A percentile compares a stretch with the other conserved stretches of the same genome.
These are phyloP conservation scores for Oryzias curvinotus DNA, from an alignment of 2,113 vertebrate genomes.

Conservation along the genomic window DNA sequence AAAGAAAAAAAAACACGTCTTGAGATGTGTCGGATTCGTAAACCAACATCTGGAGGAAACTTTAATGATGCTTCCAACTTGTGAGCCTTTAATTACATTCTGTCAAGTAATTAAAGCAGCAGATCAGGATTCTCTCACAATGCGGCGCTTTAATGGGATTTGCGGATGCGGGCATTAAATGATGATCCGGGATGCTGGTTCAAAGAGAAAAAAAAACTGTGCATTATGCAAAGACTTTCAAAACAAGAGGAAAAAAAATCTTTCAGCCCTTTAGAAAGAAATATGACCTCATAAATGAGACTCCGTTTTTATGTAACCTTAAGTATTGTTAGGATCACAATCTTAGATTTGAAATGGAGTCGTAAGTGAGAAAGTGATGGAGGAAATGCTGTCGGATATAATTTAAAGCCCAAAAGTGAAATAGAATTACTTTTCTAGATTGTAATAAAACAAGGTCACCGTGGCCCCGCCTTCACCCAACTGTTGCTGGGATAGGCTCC, in stretches of 20 bases:
- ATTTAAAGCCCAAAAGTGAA: too few relatives aligned
- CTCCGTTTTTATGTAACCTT: too few relatives aligned
- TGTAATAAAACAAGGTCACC: too few relatives aligned
- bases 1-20: background rate
- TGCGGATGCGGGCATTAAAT: background rate
- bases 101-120: constrained; percentile 5
- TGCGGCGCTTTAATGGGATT: constrained; percentile 1
- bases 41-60: background rate
- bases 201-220: background rate
- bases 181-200: background rate
- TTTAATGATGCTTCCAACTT: constrained; percentile 4
- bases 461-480: too few relatives aligned
- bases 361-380: too few relatives aligned
- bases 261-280: too few relatives aligned
- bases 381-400: too few relatives aligned
- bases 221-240: background rate
- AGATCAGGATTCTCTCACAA: constrained; percentile 1
- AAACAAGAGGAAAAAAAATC: background rate
- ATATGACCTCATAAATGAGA: too few relatives aligned
- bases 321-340: too few relatives aligned
- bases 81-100: constrained; percentile 8
- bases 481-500: too few relatives aligned
- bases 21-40: background rate
- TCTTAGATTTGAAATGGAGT: too few relatives aligned
- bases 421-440: too few relatives aligned